These are phyloP conservation scores for Rhamnusium bicolor DNA, from an alignment of 2,888 invertebrate species.

Conservation along the genomic window DNA sequence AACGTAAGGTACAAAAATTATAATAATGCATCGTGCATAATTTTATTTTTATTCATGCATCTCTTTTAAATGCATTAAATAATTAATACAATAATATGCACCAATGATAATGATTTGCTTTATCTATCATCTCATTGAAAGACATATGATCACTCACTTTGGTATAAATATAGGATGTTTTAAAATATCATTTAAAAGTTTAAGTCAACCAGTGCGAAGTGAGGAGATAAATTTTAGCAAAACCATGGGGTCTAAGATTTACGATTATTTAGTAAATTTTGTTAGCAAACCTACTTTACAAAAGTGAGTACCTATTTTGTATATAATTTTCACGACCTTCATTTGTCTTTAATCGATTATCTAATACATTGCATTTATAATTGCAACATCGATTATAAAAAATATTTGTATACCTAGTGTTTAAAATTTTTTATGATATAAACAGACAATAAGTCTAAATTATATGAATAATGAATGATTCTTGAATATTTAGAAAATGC, in stretches of 20 bases:
- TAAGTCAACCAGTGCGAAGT: background rate
- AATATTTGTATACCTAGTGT: conserved; percentile 4
- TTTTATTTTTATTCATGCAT: too few species aligned
- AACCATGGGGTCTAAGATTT: conserved; percentile 32
- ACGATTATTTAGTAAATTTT: conserved; percentile 36
- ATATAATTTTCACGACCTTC: background rate
- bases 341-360: background rate
- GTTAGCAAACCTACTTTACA: background rate
- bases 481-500: background rate
- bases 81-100: background rate
- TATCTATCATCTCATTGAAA: conserved; percentile 28
- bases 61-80: background rate
- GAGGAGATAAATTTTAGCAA: background rate
- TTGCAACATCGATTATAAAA: background rate
- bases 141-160: conserved; percentile 1
- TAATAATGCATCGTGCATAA: too few species aligned
- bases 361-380: background rate
- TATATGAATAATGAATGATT: too few species aligned
- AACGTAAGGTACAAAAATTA: background rate
- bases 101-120: conserved; percentile 12
- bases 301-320: conserved; percentile 40
- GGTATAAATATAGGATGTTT: conserved; percentile 40
- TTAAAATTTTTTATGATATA: background rate
- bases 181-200: conserved; percentile 32
- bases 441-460: too few species aligned